Percentiles rank a stretch among this genome's conserved stretches.
These are phyloP conservation scores for Matsumurasca onukii DNA, from an alignment of 1,140 invertebrate genomes.

Conservation along the genomic window DNA sequence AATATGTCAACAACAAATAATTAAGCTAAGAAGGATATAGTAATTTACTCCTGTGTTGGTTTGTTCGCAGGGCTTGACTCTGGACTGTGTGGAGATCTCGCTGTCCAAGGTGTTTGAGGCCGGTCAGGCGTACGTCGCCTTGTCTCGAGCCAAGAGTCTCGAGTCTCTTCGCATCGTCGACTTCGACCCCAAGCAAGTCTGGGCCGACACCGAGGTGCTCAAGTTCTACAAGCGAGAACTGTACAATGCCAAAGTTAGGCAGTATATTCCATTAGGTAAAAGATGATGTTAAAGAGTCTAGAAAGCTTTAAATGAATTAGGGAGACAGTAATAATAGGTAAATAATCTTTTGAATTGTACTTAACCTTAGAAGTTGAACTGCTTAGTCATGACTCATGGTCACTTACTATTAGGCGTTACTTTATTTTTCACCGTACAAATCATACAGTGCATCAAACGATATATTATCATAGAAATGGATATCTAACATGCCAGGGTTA, in stretches of 20 bases:
- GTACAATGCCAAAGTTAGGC: constrained; percentile 16
- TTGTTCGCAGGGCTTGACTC: constrained; percentile 74
- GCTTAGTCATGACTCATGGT: not conserved
- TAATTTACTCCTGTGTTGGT: too few species aligned
- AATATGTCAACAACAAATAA: too few species aligned
- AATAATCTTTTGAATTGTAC: not conserved
- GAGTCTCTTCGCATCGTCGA: constrained; percentile 82
- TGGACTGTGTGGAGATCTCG: constrained; percentile 95
- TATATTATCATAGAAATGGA: too few species aligned
- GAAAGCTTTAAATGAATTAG: not conserved
- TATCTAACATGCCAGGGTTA: too few species aligned
- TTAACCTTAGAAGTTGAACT: not conserved
- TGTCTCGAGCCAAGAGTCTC: constrained; percentile 87
- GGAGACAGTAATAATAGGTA: not conserved
- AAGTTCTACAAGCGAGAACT: constrained; percentile 78
- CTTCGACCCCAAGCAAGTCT: constrained; percentile 83
- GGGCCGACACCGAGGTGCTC: constrained; percentile 84
- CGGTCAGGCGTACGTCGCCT: constrained; percentile 93
- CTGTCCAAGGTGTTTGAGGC: constrained; percentile 88
- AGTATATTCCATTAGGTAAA: not conserved
- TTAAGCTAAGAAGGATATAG: too few species aligned
- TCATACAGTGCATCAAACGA: too few species aligned
- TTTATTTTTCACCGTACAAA: too few species aligned
- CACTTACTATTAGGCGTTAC: too few species aligned
- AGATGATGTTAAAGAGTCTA: not conserved